Conservation (phyloP, 2,113 vertebrate species). For the Acinonyx jubatus region DNA sequence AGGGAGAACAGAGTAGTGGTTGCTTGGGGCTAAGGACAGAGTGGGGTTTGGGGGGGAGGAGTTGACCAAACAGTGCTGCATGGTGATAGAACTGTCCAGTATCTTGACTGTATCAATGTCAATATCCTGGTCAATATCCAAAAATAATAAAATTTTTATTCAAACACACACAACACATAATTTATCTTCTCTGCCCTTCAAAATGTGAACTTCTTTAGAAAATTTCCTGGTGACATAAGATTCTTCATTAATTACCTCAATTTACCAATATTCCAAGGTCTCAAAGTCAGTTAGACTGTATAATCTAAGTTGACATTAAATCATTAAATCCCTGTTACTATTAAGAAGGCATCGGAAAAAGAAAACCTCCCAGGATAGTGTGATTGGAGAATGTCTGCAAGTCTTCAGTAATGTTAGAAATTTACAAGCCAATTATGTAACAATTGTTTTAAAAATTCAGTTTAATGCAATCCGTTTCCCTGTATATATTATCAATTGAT, state of each 20-base stretch:
- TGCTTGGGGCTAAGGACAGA: not conserved
- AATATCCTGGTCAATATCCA: not conserved
- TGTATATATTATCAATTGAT: not conserved
- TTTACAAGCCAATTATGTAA: not conserved
- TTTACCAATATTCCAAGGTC: not conserved
- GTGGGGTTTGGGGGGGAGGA: no score
- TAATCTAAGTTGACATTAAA: not conserved
- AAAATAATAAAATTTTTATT: not conserved
- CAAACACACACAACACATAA: not conserved
- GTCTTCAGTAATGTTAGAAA: not conserved
- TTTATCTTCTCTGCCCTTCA: not conserved
- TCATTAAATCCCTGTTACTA: not conserved
- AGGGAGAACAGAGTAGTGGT: not conserved
- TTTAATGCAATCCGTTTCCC: not conserved
- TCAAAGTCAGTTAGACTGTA: not conserved
- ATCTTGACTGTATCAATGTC: not conserved
- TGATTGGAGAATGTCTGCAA: not conserved
- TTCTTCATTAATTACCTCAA: not conserved
- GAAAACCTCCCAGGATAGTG: not conserved
- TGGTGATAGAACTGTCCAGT: not conserved
- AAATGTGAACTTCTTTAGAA: not conserved
- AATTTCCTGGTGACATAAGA: not conserved
- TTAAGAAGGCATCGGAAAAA: not conserved
- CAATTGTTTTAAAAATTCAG: not conserved
- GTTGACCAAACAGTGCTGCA: not conserved